Base-by-base conservation (phyloP, 2,888 invertebrate species). In the Meghimatium bilineatum region DNA sequence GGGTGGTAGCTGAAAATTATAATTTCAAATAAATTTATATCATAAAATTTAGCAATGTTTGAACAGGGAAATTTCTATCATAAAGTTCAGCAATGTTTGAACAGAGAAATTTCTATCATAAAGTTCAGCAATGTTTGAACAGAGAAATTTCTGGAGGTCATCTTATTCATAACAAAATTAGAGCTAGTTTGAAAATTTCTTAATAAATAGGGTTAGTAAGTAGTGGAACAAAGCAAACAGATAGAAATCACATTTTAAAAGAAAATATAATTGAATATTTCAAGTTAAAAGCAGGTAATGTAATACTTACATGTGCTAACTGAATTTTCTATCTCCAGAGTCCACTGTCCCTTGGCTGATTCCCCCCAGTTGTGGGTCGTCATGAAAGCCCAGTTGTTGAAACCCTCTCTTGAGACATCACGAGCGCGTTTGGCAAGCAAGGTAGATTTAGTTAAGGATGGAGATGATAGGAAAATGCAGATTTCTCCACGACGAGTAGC, bases 351-450 rank as follows among this genome's bases (percentile, higher is more conserved):
- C 88, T 97, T 95, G 0, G 99, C 98, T 49, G 96, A 95, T 94
- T 99, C 99, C 34, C 99, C 99, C 99, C 99, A 99, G 93, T 96
- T 97, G 94, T 99, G 99, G 86, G 95, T 98, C 74, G 98, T 98
- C 99, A 99, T 99, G 94, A 99, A 99, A 82, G 99, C 99, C 99
- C 99, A 99, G 90, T 97, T 96, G 93, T 96, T 96, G 95, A 99
- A 99, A 71, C 99, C 99, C 80, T 97, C 93, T 20, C 91, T 95
- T 20, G 98, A 98, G 78, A 96, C 95, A 94, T 99, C 99, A 91
- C 97, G 96, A 26, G 96, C 96, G 91, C 98, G 96, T 88, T 97
- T 96, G 63, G 98, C 98, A 72, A 99, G 95, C 77, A 99, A 95
- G 29, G 97, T 97, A 88, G 98, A 98, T 91, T 96, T 90, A 10